Conservation (phyloP, 2,797 vertebrate genomes). For the Tympanoctomys barrerae region DNA sequence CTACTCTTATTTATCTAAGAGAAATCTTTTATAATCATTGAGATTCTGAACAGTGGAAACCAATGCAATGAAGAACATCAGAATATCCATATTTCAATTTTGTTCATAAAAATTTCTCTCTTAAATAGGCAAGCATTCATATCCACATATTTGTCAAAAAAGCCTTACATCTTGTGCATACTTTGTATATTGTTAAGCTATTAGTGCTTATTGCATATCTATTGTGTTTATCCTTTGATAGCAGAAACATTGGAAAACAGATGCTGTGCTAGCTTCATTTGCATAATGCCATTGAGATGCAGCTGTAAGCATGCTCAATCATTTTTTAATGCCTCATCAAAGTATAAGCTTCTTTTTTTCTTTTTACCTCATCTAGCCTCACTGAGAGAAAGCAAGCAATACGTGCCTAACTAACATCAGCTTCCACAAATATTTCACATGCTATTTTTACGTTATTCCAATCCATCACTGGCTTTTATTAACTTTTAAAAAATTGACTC, state of each 20-base stretch:
- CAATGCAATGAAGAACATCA: conserved; percentile 26
- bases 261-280: conserved; percentile 69
- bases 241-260: conserved; percentile 64
- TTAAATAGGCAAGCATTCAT: conserved; percentile 60
- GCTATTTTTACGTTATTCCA: conserved; percentile 58
- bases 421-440: conserved; percentile 32
- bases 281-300: conserved; percentile 59
- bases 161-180: conserved; percentile 59
- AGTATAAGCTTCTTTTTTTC: conserved; percentile 26
- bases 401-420: conserved; percentile 38
- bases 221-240: conserved; percentile 66
- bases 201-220: conserved; percentile 65
- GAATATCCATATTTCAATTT: conserved; percentile 21
- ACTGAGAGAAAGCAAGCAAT: conserved; percentile 76
- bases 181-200: conserved; percentile 58
- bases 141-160: not conserved
- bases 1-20: conserved; percentile 13
- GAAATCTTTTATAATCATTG: conserved; percentile 21
- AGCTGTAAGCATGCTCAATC: conserved; percentile 48
- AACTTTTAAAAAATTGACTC: conserved; percentile 69
- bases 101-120: conserved; percentile 53
- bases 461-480: conserved; percentile 64
- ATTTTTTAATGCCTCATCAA: conserved; percentile 68
- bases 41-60: not conserved
- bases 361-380: conserved; percentile 69